Conservation (phyloP, 2,797 vertebrate genomes). For the Champsocephalus gunnari region DNA sequence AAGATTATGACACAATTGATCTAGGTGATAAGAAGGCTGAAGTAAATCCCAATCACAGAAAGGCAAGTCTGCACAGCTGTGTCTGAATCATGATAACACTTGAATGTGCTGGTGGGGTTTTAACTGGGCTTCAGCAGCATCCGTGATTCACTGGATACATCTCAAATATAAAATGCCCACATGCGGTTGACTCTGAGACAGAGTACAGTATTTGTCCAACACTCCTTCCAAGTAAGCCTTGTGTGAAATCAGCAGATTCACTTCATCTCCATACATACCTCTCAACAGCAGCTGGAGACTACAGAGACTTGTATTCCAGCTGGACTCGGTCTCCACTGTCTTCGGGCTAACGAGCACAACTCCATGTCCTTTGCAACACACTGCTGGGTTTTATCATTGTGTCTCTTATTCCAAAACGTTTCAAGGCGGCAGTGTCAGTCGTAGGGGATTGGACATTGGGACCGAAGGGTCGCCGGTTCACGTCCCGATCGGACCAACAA, state of each 20-base stretch:
- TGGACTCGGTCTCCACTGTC: constrained; percentile 41
- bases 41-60: not conserved
- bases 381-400: constrained; percentile 7
- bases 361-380: constrained; percentile 12
- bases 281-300: constrained; percentile 23
- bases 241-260: constrained; percentile 30
- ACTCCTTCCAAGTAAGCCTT: constrained; percentile 12
- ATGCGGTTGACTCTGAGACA: not conserved
- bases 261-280: constrained; percentile 35
- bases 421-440: no score
- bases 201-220: constrained; percentile 4
- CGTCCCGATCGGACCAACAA: no score
- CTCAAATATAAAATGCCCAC: constrained; percentile 2
- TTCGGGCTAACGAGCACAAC: constrained; percentile 30
- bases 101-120: not conserved
- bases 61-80: not conserved
- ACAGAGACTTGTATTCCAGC: constrained; percentile 46
- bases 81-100: not conserved
- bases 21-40: not conserved
- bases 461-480: no score
- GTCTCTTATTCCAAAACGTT: not conserved
- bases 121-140: not conserved
- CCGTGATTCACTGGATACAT: not conserved
- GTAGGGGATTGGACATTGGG: no score
- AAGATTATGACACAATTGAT: no score